Evolutionary conservation across 2,797 vertebrate genomes (phyloP), one percentile per base, ranked within the genome.

Genomic region (Spea hammondii): DNA sequence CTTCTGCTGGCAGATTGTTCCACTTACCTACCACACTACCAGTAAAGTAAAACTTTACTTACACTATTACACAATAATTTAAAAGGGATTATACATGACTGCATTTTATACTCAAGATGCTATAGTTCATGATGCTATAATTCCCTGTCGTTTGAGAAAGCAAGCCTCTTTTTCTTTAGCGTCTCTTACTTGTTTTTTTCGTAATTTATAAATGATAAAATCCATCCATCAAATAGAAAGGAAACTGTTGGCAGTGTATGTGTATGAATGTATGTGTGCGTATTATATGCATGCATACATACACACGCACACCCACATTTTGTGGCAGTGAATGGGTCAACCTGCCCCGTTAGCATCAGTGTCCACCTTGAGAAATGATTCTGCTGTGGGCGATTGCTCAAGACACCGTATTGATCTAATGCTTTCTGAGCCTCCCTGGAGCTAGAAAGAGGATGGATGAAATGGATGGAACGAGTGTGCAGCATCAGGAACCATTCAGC

Each of bases 321-420:
- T 4, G 11, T 72, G 79, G 74, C 8, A 60, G 48, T 50, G 79
- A 81, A 81, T 12, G 74, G 70, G 74, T 81, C 69, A 81, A 81
- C 53, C 12, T 55, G 53, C 48, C 79, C 77, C 79, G 72, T 93
- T 91, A 92, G 92, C 90, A 92, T 94, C 91, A 87, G 88, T 89
- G 92, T 92, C 91, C 89, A 80, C 88, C 84, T 91, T 94, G 93
- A 96, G 92, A 92, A 93, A 95, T 93, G 92, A 92, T 90, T 85
- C 47, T 78, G 89, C 93, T 91, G 85, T 87, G 86, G 92, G 92
- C 91, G 88, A 90, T 90, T 89, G 87, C 88, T 87, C 84, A 87
- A 85, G 78, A 82, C 83, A 80, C 84, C 82, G 88, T 92, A 94
- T 94, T 92, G 93, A 95, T 95, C 89, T 90, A 86, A 88, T 83